Base-by-base conservation (phyloP, 2,113 vertebrate genomes). In the Tenrec ecaudatus region DNA sequence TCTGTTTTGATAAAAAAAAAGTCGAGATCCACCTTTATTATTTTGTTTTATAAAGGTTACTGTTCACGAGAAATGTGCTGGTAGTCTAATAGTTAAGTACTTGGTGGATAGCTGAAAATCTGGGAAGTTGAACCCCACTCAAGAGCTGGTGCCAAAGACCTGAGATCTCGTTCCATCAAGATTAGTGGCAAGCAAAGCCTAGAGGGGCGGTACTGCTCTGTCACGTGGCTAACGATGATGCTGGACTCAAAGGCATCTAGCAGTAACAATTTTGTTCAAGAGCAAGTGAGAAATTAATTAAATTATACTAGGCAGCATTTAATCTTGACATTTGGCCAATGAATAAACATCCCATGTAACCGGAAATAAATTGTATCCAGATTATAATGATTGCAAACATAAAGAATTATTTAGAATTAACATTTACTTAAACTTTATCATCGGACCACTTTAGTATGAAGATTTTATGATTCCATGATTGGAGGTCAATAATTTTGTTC, bases 381-480 rank as follows among this genome's bases (percentile, higher is more conserved):
- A 53, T 73, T 47, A 57, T 0, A 89, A 62, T 69, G 33, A 86
- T 10, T 40, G 20, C 10, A 86, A 94, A 78, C 68, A 58, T 53
- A 81, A 78, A 89, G 85, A 80, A 20, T 43, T 1, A 19, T n/a
- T 33, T 71, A 80, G 47, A 76, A 27, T 11, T n/a, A 81, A 6
- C 95, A 17, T 82, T 93, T 81, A 76, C 71, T 6, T 76, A 76
- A 92, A 29, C 36, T 78, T 94, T 31, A 71, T 66, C 33, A 81
- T 88, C 27, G 89, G 16, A 47, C 14, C 38, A 89, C 16, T 25
- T 6, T 64, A 73, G 22, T 78, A 31, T 87, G 29, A 92, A 82
- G n/a, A 4, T 2, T 73, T 10, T 84, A 40, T 78, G 62, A 83
- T 53, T 88, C 31, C 43, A 78, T 8, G 69, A 5, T 31, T 62